Conservation (phyloP, 1,140 invertebrate genomes). For the Orius laevigatus region DNA sequence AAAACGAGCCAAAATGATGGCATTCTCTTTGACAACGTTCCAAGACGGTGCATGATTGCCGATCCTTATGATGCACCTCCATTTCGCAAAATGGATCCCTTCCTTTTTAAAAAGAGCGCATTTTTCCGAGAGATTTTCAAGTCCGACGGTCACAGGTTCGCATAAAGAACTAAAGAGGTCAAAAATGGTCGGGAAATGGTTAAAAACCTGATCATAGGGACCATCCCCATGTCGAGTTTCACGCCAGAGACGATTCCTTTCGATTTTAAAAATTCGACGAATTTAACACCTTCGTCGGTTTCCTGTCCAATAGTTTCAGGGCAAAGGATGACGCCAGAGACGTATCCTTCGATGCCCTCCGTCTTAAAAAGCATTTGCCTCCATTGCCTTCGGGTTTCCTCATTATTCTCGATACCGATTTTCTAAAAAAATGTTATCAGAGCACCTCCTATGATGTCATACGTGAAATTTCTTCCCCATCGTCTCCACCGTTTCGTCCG, state of each 20-base stretch:
- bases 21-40: background rate
- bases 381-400: constrained; percentile 3
- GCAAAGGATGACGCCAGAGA: constrained; percentile 2
- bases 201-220: background rate
- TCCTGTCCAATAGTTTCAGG: constrained; percentile 1
- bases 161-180: background rate
- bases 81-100: constrained; percentile 6
- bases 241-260: constrained; percentile 4
- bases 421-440: background rate
- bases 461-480: constrained; percentile 2
- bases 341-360: background rate
- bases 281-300: constrained; percentile 2
- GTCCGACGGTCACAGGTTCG: constrained; percentile 3
- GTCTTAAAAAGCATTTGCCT: constrained; percentile 8
- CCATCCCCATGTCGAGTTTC: constrained; percentile 4
- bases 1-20: constrained; percentile 1
- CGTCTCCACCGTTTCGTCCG: constrained; percentile 1
- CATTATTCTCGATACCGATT: constrained; percentile 2
- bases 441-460: too few relatives aligned
- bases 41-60: background rate
- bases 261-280: background rate
- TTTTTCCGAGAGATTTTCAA: constrained; percentile 2
- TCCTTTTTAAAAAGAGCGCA: constrained; percentile 6
- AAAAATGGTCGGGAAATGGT: background rate
- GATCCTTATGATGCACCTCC: constrained; percentile 1